phyloP scores from a whole-genome alignment of 2,888 invertebrate genomes.

The Pediacus dermestoides region DNA sequence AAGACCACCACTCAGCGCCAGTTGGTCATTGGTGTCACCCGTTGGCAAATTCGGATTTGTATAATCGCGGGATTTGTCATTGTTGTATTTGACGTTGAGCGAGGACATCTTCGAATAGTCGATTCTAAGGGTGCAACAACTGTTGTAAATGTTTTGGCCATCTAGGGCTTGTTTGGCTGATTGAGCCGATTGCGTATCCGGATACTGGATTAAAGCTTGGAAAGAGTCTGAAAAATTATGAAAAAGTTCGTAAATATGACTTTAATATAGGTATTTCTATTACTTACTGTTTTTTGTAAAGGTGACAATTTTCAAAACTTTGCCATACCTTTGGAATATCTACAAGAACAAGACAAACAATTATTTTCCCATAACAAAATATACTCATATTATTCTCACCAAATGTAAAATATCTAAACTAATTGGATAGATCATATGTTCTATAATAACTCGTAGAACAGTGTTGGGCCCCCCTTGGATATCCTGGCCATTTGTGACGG shows the following conservation, averaged over 20 bases:
- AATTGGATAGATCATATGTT: conserved; percentile 98
- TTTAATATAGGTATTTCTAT: conserved; percentile 3
- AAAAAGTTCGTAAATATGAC: not conserved
- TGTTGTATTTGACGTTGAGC: conserved; percentile 99
- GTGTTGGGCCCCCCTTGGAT: conserved; percentile 90
- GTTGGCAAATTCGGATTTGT: conserved; percentile 97
- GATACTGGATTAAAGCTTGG: conserved; percentile 98
- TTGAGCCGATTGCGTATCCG: conserved; percentile 94
- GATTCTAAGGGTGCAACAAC: conserved; percentile 97
- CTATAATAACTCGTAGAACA: conserved; percentile 96
- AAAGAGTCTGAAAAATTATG: conserved; percentile 76
- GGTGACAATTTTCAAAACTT: conserved; percentile 98
- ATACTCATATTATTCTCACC: conserved; percentile 54
- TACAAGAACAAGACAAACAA: conserved; percentile 56
- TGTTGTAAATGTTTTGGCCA: conserved; percentile 99
- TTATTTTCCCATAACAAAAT: conserved; percentile 6
- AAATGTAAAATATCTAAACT: conserved; percentile 93
- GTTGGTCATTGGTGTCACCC: conserved; percentile 72
- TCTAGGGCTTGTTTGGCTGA: conserved; percentile 96
- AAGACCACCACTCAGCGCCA: conserved; percentile 54
- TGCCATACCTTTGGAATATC: conserved; percentile 98
- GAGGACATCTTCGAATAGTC: conserved; percentile 98
- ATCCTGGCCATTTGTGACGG: conserved; percentile 58
- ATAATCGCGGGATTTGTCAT: conserved; percentile 99
- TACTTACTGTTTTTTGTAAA: conserved; percentile 99